phyloP scores from a whole-genome alignment of 2,888 invertebrate genomes.

The Rotaria magnacalcarata region DNA sequence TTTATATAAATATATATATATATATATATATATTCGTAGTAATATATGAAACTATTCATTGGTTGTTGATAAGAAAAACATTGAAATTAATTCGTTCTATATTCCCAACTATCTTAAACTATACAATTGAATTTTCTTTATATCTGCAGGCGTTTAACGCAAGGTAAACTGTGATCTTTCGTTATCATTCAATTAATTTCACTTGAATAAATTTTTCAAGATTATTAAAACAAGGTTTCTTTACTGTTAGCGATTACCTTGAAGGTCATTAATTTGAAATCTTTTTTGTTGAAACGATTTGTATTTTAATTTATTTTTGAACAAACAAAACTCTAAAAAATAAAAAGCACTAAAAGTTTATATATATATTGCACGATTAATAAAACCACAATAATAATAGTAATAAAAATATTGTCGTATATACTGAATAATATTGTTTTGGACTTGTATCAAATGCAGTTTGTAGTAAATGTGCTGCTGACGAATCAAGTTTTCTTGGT shows the following conservation, averaged over 20 bases:
- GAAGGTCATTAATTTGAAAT: too few relatives aligned
- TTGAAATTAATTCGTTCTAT: too few relatives aligned
- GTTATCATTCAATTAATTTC: background rate
- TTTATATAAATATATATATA: too few relatives aligned
- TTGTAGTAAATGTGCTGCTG: background rate
- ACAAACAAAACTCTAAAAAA: slow-evolving; percentile 2
- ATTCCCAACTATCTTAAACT: too few relatives aligned
- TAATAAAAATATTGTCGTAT: background rate
- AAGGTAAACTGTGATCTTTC: background rate
- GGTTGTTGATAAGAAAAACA: too few relatives aligned
- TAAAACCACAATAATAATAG: background rate
- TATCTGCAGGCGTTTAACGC: background rate
- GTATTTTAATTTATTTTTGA: background rate
- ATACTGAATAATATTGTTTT: background rate
- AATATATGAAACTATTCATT: too few relatives aligned
- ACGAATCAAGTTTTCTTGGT: background rate
- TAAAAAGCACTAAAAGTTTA: slow-evolving; percentile 6
- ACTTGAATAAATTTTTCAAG: background rate
- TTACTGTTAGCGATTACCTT: too few relatives aligned
- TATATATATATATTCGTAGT: too few relatives aligned
- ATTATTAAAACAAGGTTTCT: too few relatives aligned
- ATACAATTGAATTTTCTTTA: too few relatives aligned
- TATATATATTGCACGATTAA: background rate
- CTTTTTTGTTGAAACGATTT: too few relatives aligned
- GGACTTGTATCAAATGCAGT: background rate